phyloP scores from a whole-genome alignment of 2,888 invertebrate genomes.

The Prionchulus punctatus region DNA sequence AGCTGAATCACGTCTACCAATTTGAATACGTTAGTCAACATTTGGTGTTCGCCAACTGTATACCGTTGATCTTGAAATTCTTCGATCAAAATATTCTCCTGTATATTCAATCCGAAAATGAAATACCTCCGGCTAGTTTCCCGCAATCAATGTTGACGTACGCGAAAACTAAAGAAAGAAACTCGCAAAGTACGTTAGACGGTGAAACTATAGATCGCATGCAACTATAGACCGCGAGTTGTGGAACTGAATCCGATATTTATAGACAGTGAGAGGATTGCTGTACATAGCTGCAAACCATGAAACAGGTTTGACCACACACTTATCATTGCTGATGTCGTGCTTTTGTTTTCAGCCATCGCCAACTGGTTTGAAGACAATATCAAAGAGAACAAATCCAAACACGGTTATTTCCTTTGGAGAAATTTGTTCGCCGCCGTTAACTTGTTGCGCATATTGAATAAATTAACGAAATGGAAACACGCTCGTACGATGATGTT shows the following conservation, averaged over 20 bases:
- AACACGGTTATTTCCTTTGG: slow-evolving; percentile 84
- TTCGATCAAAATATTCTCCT: slow-evolving; percentile 92
- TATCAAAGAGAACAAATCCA: not conserved
- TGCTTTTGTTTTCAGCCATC: no score
- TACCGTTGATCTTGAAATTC: slow-evolving; percentile 91
- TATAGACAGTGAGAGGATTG: no score
- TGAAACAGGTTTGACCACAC: no score
- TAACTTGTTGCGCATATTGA: slow-evolving; percentile 81
- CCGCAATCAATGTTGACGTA: slow-evolving; percentile 24
- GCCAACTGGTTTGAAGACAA: no score
- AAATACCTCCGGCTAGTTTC: slow-evolving; percentile 31
- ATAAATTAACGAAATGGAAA: slow-evolving; percentile 98
- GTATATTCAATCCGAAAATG: slow-evolving; percentile 81
- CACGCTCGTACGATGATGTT: slow-evolving; percentile 82
- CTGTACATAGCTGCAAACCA: no score
- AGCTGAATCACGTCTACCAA: slow-evolving; percentile 90
- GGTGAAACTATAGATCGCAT: no score
- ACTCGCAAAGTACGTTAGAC: not conserved
- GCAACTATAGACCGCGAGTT: no score
- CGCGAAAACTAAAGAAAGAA: slow-evolving; percentile 18
- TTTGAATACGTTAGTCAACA: slow-evolving; percentile 99
- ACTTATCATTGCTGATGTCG: no score
- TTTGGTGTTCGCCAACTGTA: slow-evolving; percentile 94
- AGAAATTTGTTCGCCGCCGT: slow-evolving; percentile 94
- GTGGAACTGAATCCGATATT: no score